These are phyloP conservation scores for Drosophila trapezifrons DNA, from an alignment of 1,140 invertebrate genomes.

Conservation along the genomic window DNA sequence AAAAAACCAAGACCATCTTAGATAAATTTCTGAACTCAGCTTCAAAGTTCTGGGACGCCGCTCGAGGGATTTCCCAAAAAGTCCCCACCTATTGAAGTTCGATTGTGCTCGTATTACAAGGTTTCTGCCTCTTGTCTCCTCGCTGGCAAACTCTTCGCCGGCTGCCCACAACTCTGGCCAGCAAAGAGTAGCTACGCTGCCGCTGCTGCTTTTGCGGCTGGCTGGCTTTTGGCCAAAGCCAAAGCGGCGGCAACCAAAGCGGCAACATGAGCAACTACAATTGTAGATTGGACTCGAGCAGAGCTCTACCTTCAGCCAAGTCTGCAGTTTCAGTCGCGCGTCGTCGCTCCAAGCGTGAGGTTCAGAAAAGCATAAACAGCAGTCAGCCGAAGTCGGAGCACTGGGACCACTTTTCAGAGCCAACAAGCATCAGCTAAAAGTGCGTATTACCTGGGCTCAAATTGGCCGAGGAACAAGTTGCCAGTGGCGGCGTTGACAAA, in stretches of 20 bases:
- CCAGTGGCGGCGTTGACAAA: conserved; percentile 65
- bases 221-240: conserved; percentile 40
- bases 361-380: conserved; percentile 45
- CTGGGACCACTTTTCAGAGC: conserved; percentile 5
- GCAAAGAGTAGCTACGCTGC: conserved; percentile 30
- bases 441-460: conserved; percentile 61
- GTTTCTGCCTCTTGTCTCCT: conserved; percentile 4
- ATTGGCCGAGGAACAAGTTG: conserved; percentile 62
- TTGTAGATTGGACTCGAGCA: conserved; percentile 14
- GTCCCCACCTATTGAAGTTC: not conserved
- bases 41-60: not conserved
- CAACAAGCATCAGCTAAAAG: conserved; percentile 50
- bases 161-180: conserved; percentile 28
- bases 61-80: not conserved
- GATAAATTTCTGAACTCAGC: not conserved
- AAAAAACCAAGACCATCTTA: not conserved
- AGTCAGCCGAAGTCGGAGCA: conserved; percentile 20
- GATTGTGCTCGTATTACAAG: conserved; percentile 8
- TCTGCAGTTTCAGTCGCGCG: conserved; percentile 78
- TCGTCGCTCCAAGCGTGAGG: conserved; percentile 73
- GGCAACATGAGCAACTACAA: conserved; percentile 44
- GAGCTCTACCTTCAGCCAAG: conserved; percentile 63
- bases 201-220: conserved; percentile 33
- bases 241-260: conserved; percentile 4
- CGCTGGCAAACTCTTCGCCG: conserved; percentile 10